Conservation (phyloP, 1,140 invertebrate species). For the Heliconius nattereri region DNA sequence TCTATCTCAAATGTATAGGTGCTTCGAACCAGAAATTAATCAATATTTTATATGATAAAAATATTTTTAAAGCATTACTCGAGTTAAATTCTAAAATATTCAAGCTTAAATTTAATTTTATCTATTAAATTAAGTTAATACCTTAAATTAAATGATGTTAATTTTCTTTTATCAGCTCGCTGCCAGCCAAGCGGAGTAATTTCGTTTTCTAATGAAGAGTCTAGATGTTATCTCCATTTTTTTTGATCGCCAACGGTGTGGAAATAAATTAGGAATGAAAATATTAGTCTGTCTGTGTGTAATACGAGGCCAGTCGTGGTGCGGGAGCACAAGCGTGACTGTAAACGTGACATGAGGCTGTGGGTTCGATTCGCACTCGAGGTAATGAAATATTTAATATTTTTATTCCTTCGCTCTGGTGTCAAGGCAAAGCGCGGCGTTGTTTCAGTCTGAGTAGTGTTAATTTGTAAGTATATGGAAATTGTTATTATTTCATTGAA, state of each 20-base stretch:
- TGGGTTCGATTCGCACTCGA: too few relatives aligned
- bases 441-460: too few relatives aligned
- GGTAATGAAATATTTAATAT: too few relatives aligned
- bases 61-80: not conserved
- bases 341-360: too few relatives aligned
- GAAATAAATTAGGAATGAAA: not conserved
- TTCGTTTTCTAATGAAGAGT: conserved; percentile 17
- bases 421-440: too few relatives aligned
- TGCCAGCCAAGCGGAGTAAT: conserved; percentile 13
- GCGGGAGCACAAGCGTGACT: too few relatives aligned
- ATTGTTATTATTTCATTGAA: too few relatives aligned
- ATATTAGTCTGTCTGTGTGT: not conserved
- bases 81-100: not conserved
- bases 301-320: too few relatives aligned
- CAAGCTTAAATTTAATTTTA: not conserved
- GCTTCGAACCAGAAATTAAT: not conserved
- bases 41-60: not conserved
- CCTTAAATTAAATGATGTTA: not conserved
- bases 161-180: conserved; percentile 15
- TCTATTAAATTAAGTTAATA: conserved; percentile 11
- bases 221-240: conserved; percentile 8
- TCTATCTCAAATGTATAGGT: not conserved
- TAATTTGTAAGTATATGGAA: too few relatives aligned
- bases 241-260: not conserved
- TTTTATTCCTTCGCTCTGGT: too few relatives aligned